Evolutionary conservation across 2,113 vertebrate species (phyloP).

Genomic region (Alaudala cheleensis): DNA sequence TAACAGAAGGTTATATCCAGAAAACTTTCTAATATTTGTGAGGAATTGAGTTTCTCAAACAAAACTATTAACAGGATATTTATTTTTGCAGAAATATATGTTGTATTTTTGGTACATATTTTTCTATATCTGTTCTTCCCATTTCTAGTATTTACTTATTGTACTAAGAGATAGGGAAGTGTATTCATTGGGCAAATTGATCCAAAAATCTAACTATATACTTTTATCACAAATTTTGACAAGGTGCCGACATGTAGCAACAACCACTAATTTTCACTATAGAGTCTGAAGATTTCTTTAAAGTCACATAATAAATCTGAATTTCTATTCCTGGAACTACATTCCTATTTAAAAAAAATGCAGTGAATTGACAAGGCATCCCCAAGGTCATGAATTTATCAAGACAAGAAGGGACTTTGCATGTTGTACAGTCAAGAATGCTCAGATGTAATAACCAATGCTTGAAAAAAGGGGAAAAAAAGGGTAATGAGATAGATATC

Average conservation of each 20-base stretch:
- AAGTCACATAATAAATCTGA: not conserved
- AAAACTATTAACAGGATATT: not conserved
- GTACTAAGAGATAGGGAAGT: not conserved
- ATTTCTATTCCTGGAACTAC: not conserved
- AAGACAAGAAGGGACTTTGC: not conserved
- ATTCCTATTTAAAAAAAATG: not conserved
- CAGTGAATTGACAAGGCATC: not conserved
- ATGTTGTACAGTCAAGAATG: not conserved
- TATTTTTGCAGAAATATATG: slow-evolving; percentile 3
- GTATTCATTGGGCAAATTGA: not conserved
- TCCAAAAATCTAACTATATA: not conserved
- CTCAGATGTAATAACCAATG: not conserved
- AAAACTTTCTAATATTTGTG: not conserved
- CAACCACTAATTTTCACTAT: not conserved
- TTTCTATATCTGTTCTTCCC: not conserved
- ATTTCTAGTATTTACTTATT: not conserved
- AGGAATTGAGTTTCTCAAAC: slow-evolving; percentile 28
- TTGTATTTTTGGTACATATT: not conserved
- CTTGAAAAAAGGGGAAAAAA: not conserved
- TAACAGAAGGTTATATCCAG: not conserved
- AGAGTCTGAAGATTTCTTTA: not conserved
- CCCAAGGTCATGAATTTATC: not conserved
- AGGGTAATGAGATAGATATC: not conserved
- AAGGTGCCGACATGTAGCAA: not conserved
- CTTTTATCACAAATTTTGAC: not conserved